Percentiles rank a stretch among this genome's conserved stretches.
Conservation (phyloP, 2,888 invertebrate species). For the Clivina fossor region DNA sequence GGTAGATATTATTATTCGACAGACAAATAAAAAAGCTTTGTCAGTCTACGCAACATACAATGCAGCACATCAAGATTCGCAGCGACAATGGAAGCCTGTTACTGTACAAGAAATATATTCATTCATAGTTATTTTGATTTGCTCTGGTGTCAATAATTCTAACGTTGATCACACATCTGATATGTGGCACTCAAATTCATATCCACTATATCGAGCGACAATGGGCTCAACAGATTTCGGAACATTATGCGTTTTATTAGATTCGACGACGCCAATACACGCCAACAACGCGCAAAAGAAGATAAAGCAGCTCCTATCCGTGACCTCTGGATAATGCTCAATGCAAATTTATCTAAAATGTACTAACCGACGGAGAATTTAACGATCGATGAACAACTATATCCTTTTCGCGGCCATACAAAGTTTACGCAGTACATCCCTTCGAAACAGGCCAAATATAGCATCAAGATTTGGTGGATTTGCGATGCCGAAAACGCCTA, state of each 20-base stretch:
- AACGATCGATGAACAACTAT: constrained; percentile 45
- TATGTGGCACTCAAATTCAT: constrained; percentile 10
- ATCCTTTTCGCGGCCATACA: constrained; percentile 42
- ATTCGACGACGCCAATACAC: constrained; percentile 44
- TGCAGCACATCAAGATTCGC: not conserved
- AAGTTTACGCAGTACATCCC: constrained; percentile 43
- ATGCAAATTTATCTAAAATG: constrained; percentile 41
- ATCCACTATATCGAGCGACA: constrained; percentile 35
- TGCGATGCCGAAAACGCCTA: constrained; percentile 43
- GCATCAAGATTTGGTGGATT: constrained; percentile 44
- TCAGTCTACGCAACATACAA: not conserved
- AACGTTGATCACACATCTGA: not conserved
- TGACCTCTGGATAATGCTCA: constrained; percentile 45
- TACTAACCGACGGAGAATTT: constrained; percentile 43
- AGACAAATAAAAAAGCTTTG: not conserved
- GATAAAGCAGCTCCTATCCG: constrained; percentile 44
- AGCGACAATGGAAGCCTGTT: not conserved
- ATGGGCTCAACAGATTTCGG: constrained; percentile 39
- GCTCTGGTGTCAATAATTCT: not conserved
- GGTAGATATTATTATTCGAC: too few species aligned
- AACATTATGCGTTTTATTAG: constrained; percentile 41
- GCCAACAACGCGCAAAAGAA: constrained; percentile 36
- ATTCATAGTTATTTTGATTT: not conserved
- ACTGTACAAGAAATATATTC: not conserved
- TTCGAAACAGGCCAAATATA: constrained; percentile 43